Percentiles rank a stretch among this genome's conserved stretches.
Conservation (phyloP, 2,888 invertebrate species). For the Netelia fuscicornis region DNA sequence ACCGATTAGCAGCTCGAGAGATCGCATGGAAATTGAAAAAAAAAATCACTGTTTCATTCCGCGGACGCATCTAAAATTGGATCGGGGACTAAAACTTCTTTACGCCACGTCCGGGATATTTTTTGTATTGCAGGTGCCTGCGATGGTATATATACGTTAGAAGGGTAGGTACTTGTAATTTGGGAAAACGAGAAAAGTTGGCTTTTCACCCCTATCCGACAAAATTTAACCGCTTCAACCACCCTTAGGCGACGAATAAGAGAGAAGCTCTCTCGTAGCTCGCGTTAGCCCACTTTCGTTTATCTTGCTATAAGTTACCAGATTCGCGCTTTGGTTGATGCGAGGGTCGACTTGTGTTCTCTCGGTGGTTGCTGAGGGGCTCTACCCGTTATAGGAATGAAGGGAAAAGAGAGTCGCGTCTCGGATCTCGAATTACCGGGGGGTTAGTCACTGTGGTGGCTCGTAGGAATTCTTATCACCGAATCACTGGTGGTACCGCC, state of each 20-base stretch:
- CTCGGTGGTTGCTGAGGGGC: too few species aligned
- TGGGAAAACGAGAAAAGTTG: slow-evolving; percentile 32
- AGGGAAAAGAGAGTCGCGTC: slow-evolving; percentile 29
- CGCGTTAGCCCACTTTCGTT: slow-evolving; percentile 42
- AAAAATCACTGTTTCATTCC: neutral
- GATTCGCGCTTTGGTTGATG: slow-evolving; percentile 49
- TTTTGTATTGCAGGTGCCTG: slow-evolving; percentile 3
- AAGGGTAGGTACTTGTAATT: slow-evolving; percentile 20
- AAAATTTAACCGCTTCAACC: slow-evolving; percentile 28
- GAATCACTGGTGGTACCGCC: slow-evolving; percentile 10
- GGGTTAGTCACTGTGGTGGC: slow-evolving; percentile 1
- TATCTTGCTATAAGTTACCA: slow-evolving; percentile 56
- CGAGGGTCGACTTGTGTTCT: slow-evolving; percentile 33
- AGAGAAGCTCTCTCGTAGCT: slow-evolving; percentile 5
- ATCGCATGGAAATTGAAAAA: slow-evolving; percentile 15
- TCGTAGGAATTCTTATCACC: slow-evolving; percentile 54
- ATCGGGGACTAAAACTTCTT: neutral
- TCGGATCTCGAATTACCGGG: slow-evolving; percentile 55
- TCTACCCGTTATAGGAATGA: neutral
- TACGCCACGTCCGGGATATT: neutral
- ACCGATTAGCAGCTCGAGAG: slow-evolving; percentile 11
- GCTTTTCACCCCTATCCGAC: slow-evolving; percentile 5
- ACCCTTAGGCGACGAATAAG: neutral
- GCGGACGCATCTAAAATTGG: slow-evolving; percentile 38
- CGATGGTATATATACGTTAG: neutral